These are phyloP conservation scores for Indri indri DNA, from an alignment of 2,113 vertebrate genomes.

Conservation along the genomic window DNA sequence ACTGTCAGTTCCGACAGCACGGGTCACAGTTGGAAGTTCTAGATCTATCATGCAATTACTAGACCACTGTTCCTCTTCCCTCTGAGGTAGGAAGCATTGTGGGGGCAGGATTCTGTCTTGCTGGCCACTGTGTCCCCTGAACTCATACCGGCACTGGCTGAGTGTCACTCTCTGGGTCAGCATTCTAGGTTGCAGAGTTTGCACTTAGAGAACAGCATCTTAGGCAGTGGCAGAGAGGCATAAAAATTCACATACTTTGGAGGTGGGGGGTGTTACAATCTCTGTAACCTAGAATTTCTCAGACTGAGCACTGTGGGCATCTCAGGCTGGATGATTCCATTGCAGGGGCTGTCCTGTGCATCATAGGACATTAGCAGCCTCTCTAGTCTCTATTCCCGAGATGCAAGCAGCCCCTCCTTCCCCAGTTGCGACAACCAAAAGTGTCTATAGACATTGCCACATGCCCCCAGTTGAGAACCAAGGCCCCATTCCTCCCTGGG, in stretches of 20 bases:
- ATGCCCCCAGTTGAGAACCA: neutral
- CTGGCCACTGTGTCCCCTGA: neutral
- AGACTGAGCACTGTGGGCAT: neutral
- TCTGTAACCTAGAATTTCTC: neutral
- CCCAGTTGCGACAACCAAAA: neutral
- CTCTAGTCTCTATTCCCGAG: neutral
- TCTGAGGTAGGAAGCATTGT: neutral
- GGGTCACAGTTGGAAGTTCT: neutral
- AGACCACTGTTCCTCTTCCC: fast-evolving
- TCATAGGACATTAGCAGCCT: too few species aligned
- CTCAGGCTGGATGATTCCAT: too few species aligned
- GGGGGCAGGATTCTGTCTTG: neutral
- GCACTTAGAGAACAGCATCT: neutral
- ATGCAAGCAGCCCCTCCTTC: neutral
- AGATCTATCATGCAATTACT: neutral
- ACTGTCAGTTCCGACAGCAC: fast-evolving
- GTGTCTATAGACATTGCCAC: neutral
- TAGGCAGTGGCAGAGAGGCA: neutral
- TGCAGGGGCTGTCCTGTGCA: neutral
- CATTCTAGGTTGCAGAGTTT: neutral
- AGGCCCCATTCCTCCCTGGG: fast-evolving
- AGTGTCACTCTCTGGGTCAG: neutral
- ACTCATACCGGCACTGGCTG: neutral
- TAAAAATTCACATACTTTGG: neutral
- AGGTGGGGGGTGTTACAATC: neutral